phyloP scores from a whole-genome alignment of 2,888 invertebrate genomes.

The Euclidia mi region DNA sequence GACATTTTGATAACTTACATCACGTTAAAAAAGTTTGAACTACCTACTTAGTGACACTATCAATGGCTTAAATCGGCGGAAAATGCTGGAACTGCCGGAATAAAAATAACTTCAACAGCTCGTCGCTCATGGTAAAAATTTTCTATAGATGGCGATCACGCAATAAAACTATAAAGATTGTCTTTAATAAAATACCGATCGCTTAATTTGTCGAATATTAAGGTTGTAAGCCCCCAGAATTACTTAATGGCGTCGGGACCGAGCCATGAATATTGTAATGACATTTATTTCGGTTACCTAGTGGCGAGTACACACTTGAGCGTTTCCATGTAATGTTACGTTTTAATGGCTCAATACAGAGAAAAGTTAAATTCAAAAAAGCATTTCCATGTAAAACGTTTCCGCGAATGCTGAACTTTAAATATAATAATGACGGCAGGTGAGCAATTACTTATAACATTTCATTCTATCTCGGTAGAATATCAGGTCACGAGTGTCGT shows the following conservation, averaged over 20 bases:
- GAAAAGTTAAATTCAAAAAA: too few relatives aligned
- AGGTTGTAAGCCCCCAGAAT: slow-evolving; percentile 10
- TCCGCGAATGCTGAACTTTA: too few relatives aligned
- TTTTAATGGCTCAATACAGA: too few relatives aligned
- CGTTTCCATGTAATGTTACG: too few relatives aligned
- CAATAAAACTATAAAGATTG: slow-evolving; percentile 25
- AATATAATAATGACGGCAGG: too few relatives aligned
- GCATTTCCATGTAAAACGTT: too few relatives aligned
- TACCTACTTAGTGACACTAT: not conserved
- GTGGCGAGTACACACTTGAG: too few relatives aligned
- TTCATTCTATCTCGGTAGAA: too few relatives aligned
- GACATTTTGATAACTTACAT: not conserved
- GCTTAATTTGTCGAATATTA: slow-evolving; percentile 24
- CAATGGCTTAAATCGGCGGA: not conserved
- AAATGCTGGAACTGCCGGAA: slow-evolving; percentile 1
- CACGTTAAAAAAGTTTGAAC: not conserved
- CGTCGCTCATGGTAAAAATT: slow-evolving; percentile 3
- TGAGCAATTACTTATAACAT: too few relatives aligned
- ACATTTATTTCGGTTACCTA: not conserved
- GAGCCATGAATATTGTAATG: slow-evolving; percentile 13
- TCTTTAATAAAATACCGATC: slow-evolving; percentile 10
- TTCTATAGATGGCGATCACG: slow-evolving; percentile 17
- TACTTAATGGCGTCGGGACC: not conserved
- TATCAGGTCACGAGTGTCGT: too few relatives aligned
- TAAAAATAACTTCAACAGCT: slow-evolving; percentile 8